Percentiles rank a stretch among this genome's conserved stretches.
phyloP scores from a whole-genome alignment of 2,888 invertebrate genomes.

The Cheilosia scutellata region DNA sequence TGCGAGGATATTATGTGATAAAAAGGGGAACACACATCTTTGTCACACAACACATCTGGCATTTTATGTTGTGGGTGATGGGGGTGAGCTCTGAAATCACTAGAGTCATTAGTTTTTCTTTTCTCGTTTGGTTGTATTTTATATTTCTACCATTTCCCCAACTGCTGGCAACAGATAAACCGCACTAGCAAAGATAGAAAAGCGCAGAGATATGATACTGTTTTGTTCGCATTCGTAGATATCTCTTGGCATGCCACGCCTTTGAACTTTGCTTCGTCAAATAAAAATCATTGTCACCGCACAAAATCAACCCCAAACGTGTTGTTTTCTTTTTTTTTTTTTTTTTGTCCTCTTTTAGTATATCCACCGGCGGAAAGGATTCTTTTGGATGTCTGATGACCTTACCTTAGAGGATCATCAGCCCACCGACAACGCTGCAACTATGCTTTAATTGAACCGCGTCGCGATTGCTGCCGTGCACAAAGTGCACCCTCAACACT shows the following conservation, averaged over 20 bases:
- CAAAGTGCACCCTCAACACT: conserved; percentile 57
- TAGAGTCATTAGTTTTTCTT: conserved; percentile 45
- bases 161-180: conserved; percentile 72
- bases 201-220: conserved; percentile 76
- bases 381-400: conserved; percentile 34
- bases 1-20: conserved; percentile 47
- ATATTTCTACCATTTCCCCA: conserved; percentile 61
- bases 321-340: conserved; percentile 9
- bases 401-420: conserved; percentile 27
- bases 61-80: conserved; percentile 5
- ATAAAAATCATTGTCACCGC: conserved; percentile 76
- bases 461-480: conserved; percentile 40
- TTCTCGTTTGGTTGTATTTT: conserved; percentile 28
- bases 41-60: conserved; percentile 51
- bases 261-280: conserved; percentile 75
- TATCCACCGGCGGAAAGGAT: conserved; percentile 61
- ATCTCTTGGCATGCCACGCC: conserved; percentile 75
- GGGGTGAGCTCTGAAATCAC: conserved; percentile 57
- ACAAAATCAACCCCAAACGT: conserved; percentile 73
- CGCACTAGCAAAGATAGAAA: conserved; percentile 69
- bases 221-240: conserved; percentile 76
- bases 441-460: conserved; percentile 51
- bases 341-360: neutral
- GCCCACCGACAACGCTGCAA: conserved; percentile 25
- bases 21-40: conserved; percentile 59